Base-by-base conservation (phyloP, 1,140 invertebrate species). In the Delia radicum region DNA sequence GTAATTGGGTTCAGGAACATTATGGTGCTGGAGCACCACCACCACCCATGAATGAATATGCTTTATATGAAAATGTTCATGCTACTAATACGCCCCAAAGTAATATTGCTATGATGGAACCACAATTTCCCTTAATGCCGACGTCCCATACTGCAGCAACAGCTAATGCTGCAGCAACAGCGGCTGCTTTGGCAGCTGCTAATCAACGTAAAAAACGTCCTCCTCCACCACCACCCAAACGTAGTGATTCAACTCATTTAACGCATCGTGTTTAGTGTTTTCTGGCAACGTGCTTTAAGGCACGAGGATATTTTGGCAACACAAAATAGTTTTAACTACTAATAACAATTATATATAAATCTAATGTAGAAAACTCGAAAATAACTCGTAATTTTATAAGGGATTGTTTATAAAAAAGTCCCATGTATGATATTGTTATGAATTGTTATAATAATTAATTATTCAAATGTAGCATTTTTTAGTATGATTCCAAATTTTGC, bases 1-100 rank as follows among this genome's bases (percentile, higher is more conserved):
- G 93, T 2, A 94, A 95, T 81, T 96, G 95, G 94, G 93, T 96
- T n/a, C 91, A 93, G 78, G 94, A 96, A 80, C 94, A 96, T 79
- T 96, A 96, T 79, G 94, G 94, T 0, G 82, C 82, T 76, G 76
- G 74, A 12, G 65, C 74, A 29, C 42, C 79, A 24, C 74, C 62
- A 13, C 55, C 82, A 0, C 82, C 81, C 76, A 13, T 69, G 21
- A 84, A 82, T 15, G 81, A 82, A 24, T 81, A 80, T 73, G 84
- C 84, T 26, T 79, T 87, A 15, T 87, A 87, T 73, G 87, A 87
- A 77, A 87, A 87, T 77, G 79, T 85, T 0, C 83, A 85, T 13
- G 82, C 82, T 77, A 78, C 74, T 46, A 83, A 81, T 71, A 78
- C 76, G 75, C 29, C n/a, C 74, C 62, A 21, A n/a, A n/a, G 65